phyloP scores from a whole-genome alignment of 2,797 vertebrate species.

The Austrolebias charrua region DNA sequence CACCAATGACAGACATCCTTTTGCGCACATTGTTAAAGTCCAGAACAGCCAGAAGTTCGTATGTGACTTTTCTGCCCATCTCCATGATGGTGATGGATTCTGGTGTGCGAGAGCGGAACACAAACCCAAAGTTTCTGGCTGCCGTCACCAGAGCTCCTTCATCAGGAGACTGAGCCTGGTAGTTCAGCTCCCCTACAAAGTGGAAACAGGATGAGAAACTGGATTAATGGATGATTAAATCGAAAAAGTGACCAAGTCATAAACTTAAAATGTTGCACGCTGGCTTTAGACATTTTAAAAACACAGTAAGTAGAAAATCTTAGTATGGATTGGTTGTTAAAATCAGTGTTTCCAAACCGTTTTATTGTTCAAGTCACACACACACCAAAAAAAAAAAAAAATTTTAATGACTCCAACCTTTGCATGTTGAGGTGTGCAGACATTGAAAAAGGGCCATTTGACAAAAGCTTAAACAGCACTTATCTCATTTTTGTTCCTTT shows the following conservation, averaged over 20 bases:
- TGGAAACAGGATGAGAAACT: background rate
- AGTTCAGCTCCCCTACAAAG: constrained; percentile 82
- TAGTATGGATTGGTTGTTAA: too few species aligned
- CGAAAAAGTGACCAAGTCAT: too few species aligned
- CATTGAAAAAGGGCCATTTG: too few species aligned
- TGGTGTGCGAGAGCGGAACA: constrained; percentile 78
- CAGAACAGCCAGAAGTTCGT: constrained; percentile 88
- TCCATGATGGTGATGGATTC: constrained; percentile 86
- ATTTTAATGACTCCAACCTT: too few species aligned
- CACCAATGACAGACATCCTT: constrained; percentile 96
- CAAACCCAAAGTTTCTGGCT: constrained; percentile 84
- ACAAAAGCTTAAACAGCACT: too few species aligned
- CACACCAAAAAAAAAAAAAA: too few species aligned
- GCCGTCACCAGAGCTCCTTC: constrained; percentile 94
- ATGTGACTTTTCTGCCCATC: constrained; percentile 83
- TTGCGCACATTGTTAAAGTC: constrained; percentile 94
- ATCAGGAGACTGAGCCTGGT: constrained; percentile 96
- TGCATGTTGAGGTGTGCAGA: too few species aligned
- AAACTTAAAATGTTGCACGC: background rate
- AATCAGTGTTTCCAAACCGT: too few species aligned
- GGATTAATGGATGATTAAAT: too few species aligned
- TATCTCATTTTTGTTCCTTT: too few species aligned
- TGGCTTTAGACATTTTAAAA: background rate
- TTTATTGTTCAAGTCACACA: too few species aligned
- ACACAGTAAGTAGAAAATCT: background rate